phyloP scores from a whole-genome alignment of 2,797 vertebrate genomes.

The Semaprochilodus insignis region DNA sequence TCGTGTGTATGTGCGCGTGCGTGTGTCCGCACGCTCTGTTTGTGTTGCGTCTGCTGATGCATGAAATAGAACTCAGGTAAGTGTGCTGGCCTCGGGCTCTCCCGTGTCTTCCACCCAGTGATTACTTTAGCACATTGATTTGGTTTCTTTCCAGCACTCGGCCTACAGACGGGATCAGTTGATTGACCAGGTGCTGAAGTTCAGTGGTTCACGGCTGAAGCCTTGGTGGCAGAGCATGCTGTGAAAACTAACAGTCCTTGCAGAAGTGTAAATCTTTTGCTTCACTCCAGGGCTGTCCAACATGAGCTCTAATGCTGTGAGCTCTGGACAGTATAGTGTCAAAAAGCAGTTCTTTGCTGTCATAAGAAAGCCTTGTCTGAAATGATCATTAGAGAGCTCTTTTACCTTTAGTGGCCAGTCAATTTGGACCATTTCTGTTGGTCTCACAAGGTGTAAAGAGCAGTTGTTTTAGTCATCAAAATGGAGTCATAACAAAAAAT shows the following conservation, averaged over 20 bases:
- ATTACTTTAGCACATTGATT: conserved; percentile 83
- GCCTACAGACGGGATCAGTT: conserved; percentile 60
- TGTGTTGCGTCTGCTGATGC: conserved; percentile 80
- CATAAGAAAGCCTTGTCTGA: too few relatives aligned
- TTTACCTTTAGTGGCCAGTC: too few relatives aligned
- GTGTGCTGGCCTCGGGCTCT: conserved; percentile 74
- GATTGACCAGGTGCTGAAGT: conserved; percentile 74
- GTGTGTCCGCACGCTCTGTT: conserved; percentile 68
- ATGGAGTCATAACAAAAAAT: too few relatives aligned
- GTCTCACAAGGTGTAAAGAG: too few relatives aligned
- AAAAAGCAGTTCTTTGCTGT: neutral
- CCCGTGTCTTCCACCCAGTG: conserved; percentile 78
- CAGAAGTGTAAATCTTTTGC: neutral
- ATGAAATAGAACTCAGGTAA: conserved; percentile 85
- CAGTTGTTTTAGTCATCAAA: too few relatives aligned
- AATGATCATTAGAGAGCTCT: too few relatives aligned
- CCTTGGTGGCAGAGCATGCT: conserved; percentile 67
- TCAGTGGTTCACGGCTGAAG: conserved; percentile 73
- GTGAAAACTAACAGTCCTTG: conserved; percentile 60
- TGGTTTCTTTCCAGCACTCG: conserved; percentile 61
- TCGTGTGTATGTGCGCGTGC: conserved; percentile 32
- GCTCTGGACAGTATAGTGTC: neutral
- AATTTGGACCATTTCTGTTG: too few relatives aligned
- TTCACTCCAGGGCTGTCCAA: neutral
- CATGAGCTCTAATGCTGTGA: neutral